phyloP scores from a whole-genome alignment of 2,797 vertebrate genomes.

The Xiphophorus birchmanni region DNA sequence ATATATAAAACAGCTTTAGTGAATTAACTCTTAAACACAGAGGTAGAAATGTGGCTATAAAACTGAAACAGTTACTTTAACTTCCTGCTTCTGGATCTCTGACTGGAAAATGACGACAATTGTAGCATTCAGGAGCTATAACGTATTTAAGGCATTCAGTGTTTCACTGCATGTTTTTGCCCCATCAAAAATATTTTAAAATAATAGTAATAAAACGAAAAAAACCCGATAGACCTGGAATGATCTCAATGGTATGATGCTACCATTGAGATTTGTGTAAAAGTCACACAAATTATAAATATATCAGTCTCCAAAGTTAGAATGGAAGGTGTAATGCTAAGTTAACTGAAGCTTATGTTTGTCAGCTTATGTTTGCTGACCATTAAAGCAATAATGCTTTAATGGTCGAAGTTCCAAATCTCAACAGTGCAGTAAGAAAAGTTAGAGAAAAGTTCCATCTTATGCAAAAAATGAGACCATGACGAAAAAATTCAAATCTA shows the following conservation, averaged over 20 bases:
- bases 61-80: not conserved
- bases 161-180: not conserved
- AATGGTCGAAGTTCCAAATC: not conserved
- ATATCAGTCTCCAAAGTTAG: not conserved
- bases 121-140: not conserved
- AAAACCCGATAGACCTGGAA: not conserved
- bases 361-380: too few relatives aligned
- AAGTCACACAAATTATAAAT: not conserved
- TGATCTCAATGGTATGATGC: not conserved
- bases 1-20: constrained; percentile 17
- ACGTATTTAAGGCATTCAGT: not conserved
- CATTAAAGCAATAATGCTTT: not conserved
- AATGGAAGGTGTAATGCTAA: too few relatives aligned
- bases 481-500: not conserved
- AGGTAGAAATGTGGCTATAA: not conserved
- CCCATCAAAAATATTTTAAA: not conserved
- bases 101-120: not conserved
- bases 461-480: not conserved
- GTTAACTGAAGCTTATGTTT: not conserved
- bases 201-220: not conserved
- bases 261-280: not conserved
- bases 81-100: not conserved
- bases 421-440: not conserved
- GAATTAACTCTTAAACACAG: not conserved
- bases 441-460: not conserved